Percentiles rank a stretch among this genome's conserved stretches.
These are phyloP conservation scores for Porites australiensis DNA, from an alignment of 64 coral and sea anemone genomes.

Conservation along the genomic window DNA sequence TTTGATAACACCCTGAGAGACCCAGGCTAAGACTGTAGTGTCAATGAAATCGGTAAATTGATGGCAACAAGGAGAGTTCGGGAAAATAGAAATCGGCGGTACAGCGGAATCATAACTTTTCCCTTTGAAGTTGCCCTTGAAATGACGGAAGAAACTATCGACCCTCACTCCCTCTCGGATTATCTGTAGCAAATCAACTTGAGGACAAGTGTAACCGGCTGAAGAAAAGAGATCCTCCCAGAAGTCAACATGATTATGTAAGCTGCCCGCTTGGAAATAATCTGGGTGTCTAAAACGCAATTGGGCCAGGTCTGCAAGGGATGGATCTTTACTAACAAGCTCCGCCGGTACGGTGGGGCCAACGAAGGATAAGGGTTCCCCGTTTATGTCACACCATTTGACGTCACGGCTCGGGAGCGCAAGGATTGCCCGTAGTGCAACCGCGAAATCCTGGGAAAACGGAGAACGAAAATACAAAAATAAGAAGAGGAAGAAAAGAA, in stretches of 20 bases:
- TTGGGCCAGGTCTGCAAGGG: neutral
- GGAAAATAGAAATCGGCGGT: neutral
- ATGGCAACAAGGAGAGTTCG: neutral
- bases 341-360: neutral
- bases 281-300: slow-evolving; percentile 14
- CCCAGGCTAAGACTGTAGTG: slow-evolving; percentile 18
- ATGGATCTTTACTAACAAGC: neutral
- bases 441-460: neutral
- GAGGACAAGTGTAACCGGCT: neutral
- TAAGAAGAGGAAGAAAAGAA: neutral
- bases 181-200: neutral
- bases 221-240: neutral
- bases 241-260: neutral
- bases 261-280: neutral
- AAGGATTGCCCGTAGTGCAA: neutral
- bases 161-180: slow-evolving; percentile 7
- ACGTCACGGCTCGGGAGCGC: neutral
- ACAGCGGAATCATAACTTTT: neutral
- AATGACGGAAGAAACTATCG: neutral
- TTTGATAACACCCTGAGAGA: neutral
- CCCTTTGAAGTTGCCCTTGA: too few species aligned
- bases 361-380: slow-evolving; percentile 1
- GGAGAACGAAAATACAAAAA: neutral
- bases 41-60: slow-evolving; percentile 23
- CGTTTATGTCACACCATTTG: neutral